Evolutionary conservation across 2,888 invertebrate genomes (phyloP), one percentile per base, ranked within the genome.

Genomic region (Oxyscelio sp.): DNA sequence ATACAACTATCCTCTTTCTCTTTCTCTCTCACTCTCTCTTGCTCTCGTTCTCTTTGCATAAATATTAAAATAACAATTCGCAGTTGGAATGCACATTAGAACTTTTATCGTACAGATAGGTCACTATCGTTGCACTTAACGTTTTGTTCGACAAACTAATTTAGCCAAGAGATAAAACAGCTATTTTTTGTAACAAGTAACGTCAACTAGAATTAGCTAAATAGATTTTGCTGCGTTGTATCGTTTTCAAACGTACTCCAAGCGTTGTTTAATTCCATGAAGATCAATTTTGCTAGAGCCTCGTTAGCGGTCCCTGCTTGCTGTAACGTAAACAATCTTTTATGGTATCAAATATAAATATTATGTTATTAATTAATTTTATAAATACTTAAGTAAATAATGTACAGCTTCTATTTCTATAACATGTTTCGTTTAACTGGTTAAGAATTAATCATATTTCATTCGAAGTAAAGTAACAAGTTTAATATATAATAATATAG

Each of bases 221-320:
- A 97, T 94, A 96, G 95, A 91, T 97, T 97, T 93, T 97, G 97
- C 92, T 97, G 97, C 87, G 97, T 96, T 80, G 96, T 95, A 94
- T 98, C 97, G 92, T 96, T 97, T 94, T 99, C 99, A 94, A 99
- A 99, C 93, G 99, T 98, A 90, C 97, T 97, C 99, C 99, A 99
- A 19, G 99, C 99, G 94, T 99, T 99, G 95, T 99, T 99, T 88
- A 99, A 95, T 95, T 99, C 99, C 97, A 99, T 99, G 95, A 99
- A 99, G 92, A 99, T 98, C 94, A 99, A 95, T 95, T 98, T 99
- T 8, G 99, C 99, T 90, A 99, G 95, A 89, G 97, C 97, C 94
- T 99, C 99, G 93, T 99, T 97, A 24, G 97, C 96, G 3, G 98
- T 98, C 34, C 98, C 99, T 92, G 97, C 96, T 96, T 99, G 97